Evolutionary conservation across 2,888 invertebrate genomes (phyloP), one percentile per base, ranked within the genome.

Genomic region (Dolichomitus sp.): DNA sequence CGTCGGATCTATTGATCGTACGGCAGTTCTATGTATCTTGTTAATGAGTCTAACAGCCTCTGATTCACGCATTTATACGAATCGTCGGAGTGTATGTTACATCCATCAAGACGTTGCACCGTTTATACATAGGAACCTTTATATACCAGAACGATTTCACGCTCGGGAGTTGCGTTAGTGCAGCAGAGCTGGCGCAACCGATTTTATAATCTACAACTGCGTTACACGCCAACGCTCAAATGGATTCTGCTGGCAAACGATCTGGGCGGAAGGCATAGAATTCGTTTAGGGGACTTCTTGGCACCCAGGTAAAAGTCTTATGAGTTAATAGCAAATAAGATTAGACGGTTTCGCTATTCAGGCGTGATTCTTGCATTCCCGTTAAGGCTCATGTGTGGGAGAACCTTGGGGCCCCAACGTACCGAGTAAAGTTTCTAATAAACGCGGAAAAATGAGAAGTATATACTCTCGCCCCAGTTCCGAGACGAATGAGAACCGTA

Each of bases 371-470:
- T 52, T 40, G 45, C 27, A 14, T 14, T 59, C 40, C 50, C 30
- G 4, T 37, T 50, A 33, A 30, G 19, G 45, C 4, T 14, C 33
- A 45, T 54, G 33, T 40, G 40, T 11, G 9, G n/a, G 33, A 33
- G 7, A 70, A 72, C 65, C 65, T 72, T 76, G 65, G 66, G n/a
- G n/a, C n/a, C 70, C 57, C 65, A 70, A 17, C 68, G 12, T 11
- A 45, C 30, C 30, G 0, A 37, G 17, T 27, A 42, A 42, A 65
- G 45, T 59, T 30, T 40, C 23, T 59, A 59, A 50, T 52, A 61
- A 77, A 73, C 68, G 37, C 61, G 37, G 45, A 77, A 77, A 61
- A 68, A 73, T 77, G 37, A 61, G 37, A 27, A 27, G 48, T 19
- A 23, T 23, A 65, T 37, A 57, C 52, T 42, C n/a, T 11, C 17